Percentiles rank a stretch among this genome's conserved stretches.
Evolutionary conservation across 2,888 invertebrate species (phyloP).

Genomic region (Tiphia femorata): DNA sequence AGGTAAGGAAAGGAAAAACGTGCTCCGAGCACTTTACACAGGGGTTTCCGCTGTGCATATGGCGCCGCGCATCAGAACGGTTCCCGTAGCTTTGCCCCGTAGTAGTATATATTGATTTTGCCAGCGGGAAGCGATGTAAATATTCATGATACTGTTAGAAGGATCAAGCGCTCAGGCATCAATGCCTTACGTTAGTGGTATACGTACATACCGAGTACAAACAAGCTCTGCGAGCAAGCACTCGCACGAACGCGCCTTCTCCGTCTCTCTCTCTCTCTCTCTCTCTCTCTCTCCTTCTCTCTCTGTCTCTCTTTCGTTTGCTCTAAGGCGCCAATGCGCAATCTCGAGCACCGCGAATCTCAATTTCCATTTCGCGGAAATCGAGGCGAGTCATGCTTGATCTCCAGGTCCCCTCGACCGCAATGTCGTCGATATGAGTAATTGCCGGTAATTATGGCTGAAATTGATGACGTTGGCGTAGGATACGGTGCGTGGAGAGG

Average conservation of each 20-base stretch:
- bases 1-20: constrained; percentile 8
- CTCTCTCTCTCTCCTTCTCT: neutral
- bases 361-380: constrained; percentile 20
- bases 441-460: too few species aligned
- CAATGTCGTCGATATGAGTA: too few species aligned
- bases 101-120: constrained; percentile 54
- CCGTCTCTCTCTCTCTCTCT: neutral
- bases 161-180: constrained; percentile 53
- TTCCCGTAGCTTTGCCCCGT: constrained; percentile 15
- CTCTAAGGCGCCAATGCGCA: constrained; percentile 12
- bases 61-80: constrained; percentile 12
- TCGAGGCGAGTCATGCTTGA: too few species aligned
- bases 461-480: too few species aligned
- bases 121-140: constrained; percentile 55
- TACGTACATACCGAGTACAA: constrained; percentile 35
- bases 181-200: constrained; percentile 26
- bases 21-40: constrained; percentile 12
- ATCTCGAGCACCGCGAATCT: constrained; percentile 12
- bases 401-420: too few species aligned
- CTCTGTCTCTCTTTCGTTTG: neutral
- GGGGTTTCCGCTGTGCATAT: constrained; percentile 27
- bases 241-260: neutral
- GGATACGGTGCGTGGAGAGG: too few species aligned
- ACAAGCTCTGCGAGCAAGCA: constrained; percentile 41
- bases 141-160: constrained; percentile 62